A percentile compares a stretch with the other conserved stretches of the same genome.
phyloP scores from a whole-genome alignment of 2,888 invertebrate species.

The Eristalis tenax region DNA sequence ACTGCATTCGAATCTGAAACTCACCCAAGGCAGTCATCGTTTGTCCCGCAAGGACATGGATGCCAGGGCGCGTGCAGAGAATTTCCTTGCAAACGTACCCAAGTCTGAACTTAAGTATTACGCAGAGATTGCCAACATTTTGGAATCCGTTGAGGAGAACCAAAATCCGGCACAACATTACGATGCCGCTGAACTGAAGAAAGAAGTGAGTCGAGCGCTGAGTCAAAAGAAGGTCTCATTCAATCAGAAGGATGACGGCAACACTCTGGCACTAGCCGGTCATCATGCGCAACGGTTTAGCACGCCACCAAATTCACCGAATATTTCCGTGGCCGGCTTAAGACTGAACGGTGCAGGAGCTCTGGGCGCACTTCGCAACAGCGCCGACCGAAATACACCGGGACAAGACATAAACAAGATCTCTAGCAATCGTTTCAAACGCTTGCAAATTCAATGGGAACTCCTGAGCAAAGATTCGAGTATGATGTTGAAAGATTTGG shows the following conservation, averaged over 20 bases:
- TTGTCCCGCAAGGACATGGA: constrained; percentile 80
- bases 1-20: constrained; percentile 73
- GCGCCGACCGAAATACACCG: constrained; percentile 72
- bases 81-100: constrained; percentile 79
- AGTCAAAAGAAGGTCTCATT: constrained; percentile 81
- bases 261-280: constrained; percentile 56
- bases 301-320: constrained; percentile 89
- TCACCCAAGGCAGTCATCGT: constrained; percentile 75
- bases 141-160: constrained; percentile 78
- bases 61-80: constrained; percentile 80
- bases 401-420: constrained; percentile 79
- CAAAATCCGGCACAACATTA: constrained; percentile 76
- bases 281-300: constrained; percentile 79
- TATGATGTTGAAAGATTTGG: constrained; percentile 79
- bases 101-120: constrained; percentile 81
- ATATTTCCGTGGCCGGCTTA: constrained; percentile 84
- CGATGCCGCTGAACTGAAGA: constrained; percentile 80
- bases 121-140: constrained; percentile 80
- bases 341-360: constrained; percentile 69
- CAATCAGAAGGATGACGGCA: constrained; percentile 74
- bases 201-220: constrained; percentile 81
- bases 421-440: constrained; percentile 81
- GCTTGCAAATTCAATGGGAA: constrained; percentile 81
- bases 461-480: constrained; percentile 81
- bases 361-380: constrained; percentile 71